A percentile compares a stretch with the other conserved stretches of the same genome.
These are phyloP conservation scores for Pan paniscus DNA, from an alignment of 2,113 vertebrate genomes.

Conservation along the genomic window DNA sequence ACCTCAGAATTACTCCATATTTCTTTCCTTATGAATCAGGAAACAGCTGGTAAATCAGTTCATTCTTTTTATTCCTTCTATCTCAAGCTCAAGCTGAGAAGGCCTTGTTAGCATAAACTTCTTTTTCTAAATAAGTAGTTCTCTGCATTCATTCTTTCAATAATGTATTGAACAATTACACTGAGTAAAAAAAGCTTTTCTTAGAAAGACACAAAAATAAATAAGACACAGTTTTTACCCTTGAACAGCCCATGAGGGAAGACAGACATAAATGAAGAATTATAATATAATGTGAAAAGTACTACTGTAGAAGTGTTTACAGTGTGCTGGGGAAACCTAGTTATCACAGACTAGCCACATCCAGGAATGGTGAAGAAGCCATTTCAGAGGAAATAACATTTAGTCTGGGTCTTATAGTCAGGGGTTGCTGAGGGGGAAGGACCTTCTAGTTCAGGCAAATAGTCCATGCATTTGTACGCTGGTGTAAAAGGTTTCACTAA, in stretches of 20 bases:
- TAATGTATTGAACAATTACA: constrained; percentile 55
- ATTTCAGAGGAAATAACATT: background rate
- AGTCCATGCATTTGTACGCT: background rate
- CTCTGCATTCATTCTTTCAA: background rate
- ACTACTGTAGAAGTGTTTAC: background rate
- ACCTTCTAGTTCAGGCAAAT: background rate
- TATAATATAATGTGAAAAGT: background rate
- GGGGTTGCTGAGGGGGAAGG: background rate
- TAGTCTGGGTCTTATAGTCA: background rate
- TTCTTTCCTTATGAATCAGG: constrained; percentile 22
- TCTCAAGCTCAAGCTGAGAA: background rate
- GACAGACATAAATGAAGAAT: background rate
- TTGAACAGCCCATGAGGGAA: background rate
- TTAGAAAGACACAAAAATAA: constrained; percentile 36
- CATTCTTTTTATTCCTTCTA: background rate
- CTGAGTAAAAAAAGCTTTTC: background rate
- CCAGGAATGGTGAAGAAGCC: background rate
- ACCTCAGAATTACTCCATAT: background rate
- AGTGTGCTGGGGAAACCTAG: background rate
- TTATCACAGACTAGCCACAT: background rate
- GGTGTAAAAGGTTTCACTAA: background rate
- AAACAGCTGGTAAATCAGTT: background rate
- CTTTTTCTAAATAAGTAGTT: constrained; percentile 47
- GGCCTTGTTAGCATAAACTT: background rate
- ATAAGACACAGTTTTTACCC: background rate